A percentile compares a stretch with the other conserved stretches of the same genome.
phyloP scores from a whole-genome alignment of 2,797 vertebrate genomes.

The Alfaro cultratus region DNA sequence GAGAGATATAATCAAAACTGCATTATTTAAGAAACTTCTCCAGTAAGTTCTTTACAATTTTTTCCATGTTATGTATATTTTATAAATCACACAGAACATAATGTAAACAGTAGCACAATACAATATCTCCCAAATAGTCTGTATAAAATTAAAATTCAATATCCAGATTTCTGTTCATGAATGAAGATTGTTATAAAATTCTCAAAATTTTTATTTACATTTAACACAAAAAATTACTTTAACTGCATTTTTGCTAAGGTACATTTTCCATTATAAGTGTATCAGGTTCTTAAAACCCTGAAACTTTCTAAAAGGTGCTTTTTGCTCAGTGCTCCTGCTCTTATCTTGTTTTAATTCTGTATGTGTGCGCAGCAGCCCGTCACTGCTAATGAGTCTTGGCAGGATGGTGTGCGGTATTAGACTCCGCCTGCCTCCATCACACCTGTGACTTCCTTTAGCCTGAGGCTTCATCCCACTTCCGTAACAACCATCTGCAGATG shows the following conservation, averaged over 20 bases:
- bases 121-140: not conserved
- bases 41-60: not conserved
- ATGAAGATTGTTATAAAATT: not conserved
- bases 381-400: constrained; percentile 51
- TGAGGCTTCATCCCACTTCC: constrained; percentile 48
- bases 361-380: constrained; percentile 21
- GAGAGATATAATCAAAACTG: not conserved
- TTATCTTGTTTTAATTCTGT: constrained; percentile 5
- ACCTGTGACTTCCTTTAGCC: constrained; percentile 69
- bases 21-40: constrained; percentile 8
- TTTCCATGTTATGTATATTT: not conserved
- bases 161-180: not conserved
- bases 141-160: not conserved
- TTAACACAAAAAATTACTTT: not conserved
- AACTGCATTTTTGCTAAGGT: not conserved
- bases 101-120: not conserved
- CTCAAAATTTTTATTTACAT: not conserved
- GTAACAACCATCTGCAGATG: constrained; percentile 42
- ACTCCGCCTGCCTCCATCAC: constrained; percentile 53
- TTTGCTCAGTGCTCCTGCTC: not conserved
- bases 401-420: constrained; percentile 33
- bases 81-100: not conserved
- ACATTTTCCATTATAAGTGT: not conserved
- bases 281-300: not conserved
- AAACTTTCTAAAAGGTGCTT: not conserved